These are phyloP conservation scores for Prolemur simus DNA, from an alignment of 2,113 vertebrate species.

Conservation along the genomic window DNA sequence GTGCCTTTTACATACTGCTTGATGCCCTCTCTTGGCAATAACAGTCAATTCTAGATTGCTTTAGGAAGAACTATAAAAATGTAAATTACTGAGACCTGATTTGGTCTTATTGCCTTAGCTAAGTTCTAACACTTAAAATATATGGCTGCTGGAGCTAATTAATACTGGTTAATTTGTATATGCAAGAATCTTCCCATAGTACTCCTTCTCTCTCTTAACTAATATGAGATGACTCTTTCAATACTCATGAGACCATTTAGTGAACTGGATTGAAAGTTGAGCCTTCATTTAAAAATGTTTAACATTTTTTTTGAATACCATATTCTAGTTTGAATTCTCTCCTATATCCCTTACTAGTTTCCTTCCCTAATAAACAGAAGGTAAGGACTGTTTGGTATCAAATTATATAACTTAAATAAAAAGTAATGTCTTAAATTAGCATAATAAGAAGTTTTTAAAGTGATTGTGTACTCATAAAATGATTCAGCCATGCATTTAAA, in stretches of 20 bases:
- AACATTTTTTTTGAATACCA: constrained; percentile 41
- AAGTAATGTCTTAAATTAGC: constrained; percentile 50
- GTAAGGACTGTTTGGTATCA: neutral
- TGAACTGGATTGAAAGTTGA: constrained; percentile 68
- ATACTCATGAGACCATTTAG: constrained; percentile 65
- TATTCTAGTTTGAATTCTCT: constrained; percentile 17
- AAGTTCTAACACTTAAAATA: constrained; percentile 82
- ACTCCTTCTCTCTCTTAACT: constrained; percentile 67
- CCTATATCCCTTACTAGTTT: constrained; percentile 1
- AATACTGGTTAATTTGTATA: constrained; percentile 81
- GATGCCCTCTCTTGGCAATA: constrained; percentile 75
- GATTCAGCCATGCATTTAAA: constrained; percentile 20
- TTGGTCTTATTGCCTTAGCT: constrained; percentile 80
- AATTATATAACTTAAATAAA: constrained; percentile 54
- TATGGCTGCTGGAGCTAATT: constrained; percentile 81
- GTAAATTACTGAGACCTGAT: constrained; percentile 80
- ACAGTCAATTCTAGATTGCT: constrained; percentile 79
- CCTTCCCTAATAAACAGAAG: constrained; percentile 8
- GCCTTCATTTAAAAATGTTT: constrained; percentile 65
- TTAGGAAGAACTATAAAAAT: constrained; percentile 84
- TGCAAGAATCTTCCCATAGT: constrained; percentile 70
- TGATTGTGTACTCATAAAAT: constrained; percentile 39
- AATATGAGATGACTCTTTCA: constrained; percentile 75
- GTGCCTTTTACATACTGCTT: constrained; percentile 67
- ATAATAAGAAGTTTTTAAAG: constrained; percentile 53